Base-by-base conservation (phyloP, 2,797 vertebrate genomes). In the Allobates femoralis region DNA sequence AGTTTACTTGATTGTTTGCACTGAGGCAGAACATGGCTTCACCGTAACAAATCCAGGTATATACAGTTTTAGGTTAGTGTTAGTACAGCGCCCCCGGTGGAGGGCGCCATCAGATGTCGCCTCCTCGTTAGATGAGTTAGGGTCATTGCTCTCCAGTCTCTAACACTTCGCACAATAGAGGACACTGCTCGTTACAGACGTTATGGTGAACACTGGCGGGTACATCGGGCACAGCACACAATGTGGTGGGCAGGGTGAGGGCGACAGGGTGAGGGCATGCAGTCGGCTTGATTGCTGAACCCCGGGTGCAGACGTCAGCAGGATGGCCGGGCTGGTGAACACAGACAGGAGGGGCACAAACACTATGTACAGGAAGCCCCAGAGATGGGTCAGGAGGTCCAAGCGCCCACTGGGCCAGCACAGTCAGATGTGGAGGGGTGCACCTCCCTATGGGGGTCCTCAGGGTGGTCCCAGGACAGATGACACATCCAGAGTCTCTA, bases 401-500 rank as follows among this genome's bases (percentile, higher is more conserved):
- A 34, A 51, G 8, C 1, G 53, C 56, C 56, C 46, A 60, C 12
- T 28, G 26, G n/a, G 77, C 19, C 41, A 69, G 50, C 67, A 71
- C 56, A 74, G 79, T 81, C 90, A 90, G 30, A 69, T 11, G 62
- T 53, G 66, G 81, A 64, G 53, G 21, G 56, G 53, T n/a, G 81
- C 81, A 51, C 56, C 60, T 64, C 64, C 66, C 66, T 69, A 62
- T 73, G 66, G 34, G 32, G 76, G 37, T 82, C 71, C 30, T 26
- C 51, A 71, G 4, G 64, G 62, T n/a, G 53, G n/a, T 56, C 85
- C 71, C 78, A 26, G 83, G 76, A 73, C 83, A 41, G 81, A 67
- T 92, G 92, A 91, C 83, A 90, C 89, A 90, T 93, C 92, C 92
- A 91, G 92, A 90, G 75, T 90, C 92, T 50, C 93, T 93, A 93